A percentile compares a stretch with the other conserved stretches of the same genome.
phyloP scores from a whole-genome alignment of 2,113 vertebrate species.

The Pyxicephalus adspersus region DNA sequence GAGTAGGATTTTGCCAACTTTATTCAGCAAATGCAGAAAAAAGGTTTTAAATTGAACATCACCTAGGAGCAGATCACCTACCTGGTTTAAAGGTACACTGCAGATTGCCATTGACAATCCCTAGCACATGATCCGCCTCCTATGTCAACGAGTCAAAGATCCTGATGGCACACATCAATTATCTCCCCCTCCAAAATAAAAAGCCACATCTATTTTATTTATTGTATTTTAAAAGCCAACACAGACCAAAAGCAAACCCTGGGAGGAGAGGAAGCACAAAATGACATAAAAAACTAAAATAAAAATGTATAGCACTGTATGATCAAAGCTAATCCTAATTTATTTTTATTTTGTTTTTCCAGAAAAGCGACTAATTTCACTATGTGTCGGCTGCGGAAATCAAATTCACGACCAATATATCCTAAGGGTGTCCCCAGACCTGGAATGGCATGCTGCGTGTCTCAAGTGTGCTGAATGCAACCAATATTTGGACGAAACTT shows the following conservation, averaged over 20 bases:
- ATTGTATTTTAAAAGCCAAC: slow-evolving; percentile 10
- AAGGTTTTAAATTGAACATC: too few relatives aligned
- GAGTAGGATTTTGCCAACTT: neutral
- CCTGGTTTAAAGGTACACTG: neutral
- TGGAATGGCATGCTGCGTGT: slow-evolving; percentile 99
- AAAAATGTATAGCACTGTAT: slow-evolving; percentile 74
- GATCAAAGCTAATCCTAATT: too few relatives aligned
- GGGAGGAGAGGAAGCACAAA: too few relatives aligned
- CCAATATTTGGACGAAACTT: slow-evolving; percentile 98
- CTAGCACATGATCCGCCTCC: slow-evolving; percentile 62
- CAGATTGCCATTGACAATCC: neutral
- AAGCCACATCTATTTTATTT: slow-evolving; percentile 59
- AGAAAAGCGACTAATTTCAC: slow-evolving; percentile 97
- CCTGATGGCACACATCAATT: slow-evolving; percentile 69
- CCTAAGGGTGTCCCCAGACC: slow-evolving; percentile 96
- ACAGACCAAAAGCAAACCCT: slow-evolving; percentile 58
- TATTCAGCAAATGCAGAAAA: too few relatives aligned
- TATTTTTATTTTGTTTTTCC: slow-evolving; percentile 73
- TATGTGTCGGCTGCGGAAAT: slow-evolving; percentile 99
- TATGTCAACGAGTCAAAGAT: slow-evolving; percentile 65
- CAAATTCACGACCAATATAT: slow-evolving; percentile 99
- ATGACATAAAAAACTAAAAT: too few relatives aligned
- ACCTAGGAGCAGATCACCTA: neutral
- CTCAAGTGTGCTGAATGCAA: slow-evolving; percentile 98
- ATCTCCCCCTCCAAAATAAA: slow-evolving; percentile 52